A percentile compares a stretch with the other conserved stretches of the same genome.
These are phyloP conservation scores for Orbicella faveolata DNA, from an alignment of 64 coral and sea anemone species.

Conservation along the genomic window DNA sequence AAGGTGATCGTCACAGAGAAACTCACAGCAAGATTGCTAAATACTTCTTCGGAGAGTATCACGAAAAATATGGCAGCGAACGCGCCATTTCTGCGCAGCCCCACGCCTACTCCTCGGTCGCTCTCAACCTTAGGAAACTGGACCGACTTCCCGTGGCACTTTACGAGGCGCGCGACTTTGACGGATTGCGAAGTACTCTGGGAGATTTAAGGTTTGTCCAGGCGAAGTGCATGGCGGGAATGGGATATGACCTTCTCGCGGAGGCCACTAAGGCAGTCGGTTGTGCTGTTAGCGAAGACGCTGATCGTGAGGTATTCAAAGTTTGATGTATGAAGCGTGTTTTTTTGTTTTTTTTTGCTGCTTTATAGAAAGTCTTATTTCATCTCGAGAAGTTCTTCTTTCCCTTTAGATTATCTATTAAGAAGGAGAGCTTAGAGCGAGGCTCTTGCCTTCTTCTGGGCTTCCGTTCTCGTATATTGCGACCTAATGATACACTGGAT, in stretches of 20 bases:
- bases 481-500: no score
- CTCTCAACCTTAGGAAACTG: constrained; percentile 62
- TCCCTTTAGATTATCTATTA: no score
- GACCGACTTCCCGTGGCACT: constrained; percentile 37
- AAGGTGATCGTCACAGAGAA: constrained; percentile 16
- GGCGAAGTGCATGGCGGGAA: constrained; percentile 71
- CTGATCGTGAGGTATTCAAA: constrained; percentile 38
- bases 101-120: constrained; percentile 35
- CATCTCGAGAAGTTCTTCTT: no score
- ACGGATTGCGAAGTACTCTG: constrained; percentile 21
- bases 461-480: no score
- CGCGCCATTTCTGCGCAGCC: constrained; percentile 49
- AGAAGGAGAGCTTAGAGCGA: no score
- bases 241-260: constrained; percentile 53
- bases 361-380: no score
- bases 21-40: constrained; percentile 35
- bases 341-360: no score
- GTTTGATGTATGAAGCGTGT: no score
- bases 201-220: constrained; percentile 61
- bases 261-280: constrained; percentile 26
- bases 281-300: constrained; percentile 9
- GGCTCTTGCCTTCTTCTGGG: no score
- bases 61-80: constrained; percentile 23
- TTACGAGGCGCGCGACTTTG: constrained; percentile 49
- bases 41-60: constrained; percentile 43